These are phyloP conservation scores for Mesoligia furuncula DNA, from an alignment of 2,888 invertebrate genomes.

Conservation along the genomic window DNA sequence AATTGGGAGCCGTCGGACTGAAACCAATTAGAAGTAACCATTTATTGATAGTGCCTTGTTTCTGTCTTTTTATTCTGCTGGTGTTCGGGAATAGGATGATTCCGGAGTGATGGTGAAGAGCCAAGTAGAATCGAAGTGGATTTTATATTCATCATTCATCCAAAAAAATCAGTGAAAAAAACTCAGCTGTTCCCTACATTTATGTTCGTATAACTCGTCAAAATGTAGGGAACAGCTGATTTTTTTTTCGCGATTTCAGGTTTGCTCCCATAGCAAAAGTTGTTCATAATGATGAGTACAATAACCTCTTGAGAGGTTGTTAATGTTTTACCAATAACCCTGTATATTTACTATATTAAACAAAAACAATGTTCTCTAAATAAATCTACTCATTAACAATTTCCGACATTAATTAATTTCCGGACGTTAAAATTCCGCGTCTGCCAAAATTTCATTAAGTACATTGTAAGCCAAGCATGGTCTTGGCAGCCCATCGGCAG, in stretches of 20 bases:
- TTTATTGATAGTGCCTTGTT: constrained; percentile 59
- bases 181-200: too few species aligned
- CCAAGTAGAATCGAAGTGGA: neutral
- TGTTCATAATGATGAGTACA: too few species aligned
- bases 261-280: too few species aligned
- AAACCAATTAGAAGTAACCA: constrained; percentile 68
- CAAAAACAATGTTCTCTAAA: neutral
- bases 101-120: neutral
- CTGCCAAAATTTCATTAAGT: constrained; percentile 49
- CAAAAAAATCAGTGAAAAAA: too few species aligned
- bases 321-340: too few species aligned
- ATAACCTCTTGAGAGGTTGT: too few species aligned
- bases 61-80: constrained; percentile 35
- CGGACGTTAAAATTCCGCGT: constrained; percentile 20
- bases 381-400: constrained; percentile 20
- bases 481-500: constrained; percentile 33
- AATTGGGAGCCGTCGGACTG: constrained; percentile 68
- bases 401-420: constrained; percentile 24
- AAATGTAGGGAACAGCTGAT: too few species aligned
- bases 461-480: constrained; percentile 43
- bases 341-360: neutral
- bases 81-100: constrained; percentile 8
- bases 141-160: too few species aligned
- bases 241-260: too few species aligned
- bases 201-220: too few species aligned